Conservation (phyloP, 2,888 invertebrate species). For the Sinopyrophorus schimmeli region DNA sequence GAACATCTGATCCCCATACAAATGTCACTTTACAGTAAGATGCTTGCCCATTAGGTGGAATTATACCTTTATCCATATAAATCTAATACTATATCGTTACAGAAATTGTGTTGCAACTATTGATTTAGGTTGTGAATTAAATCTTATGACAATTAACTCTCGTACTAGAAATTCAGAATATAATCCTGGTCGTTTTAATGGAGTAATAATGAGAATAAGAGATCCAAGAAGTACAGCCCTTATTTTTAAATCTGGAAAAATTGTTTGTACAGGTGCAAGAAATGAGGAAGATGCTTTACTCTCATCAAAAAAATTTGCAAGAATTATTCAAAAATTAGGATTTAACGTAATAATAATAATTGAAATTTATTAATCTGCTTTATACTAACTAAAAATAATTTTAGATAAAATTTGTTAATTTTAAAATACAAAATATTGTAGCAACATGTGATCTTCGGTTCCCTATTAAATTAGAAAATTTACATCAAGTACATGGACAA, state of each 20-base stretch:
- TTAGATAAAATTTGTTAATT: constrained; percentile 76
- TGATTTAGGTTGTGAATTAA: constrained; percentile 71
- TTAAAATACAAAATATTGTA: constrained; percentile 78
- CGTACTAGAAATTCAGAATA: constrained; percentile 83
- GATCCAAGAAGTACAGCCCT: constrained; percentile 76
- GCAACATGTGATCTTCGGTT: constrained; percentile 76
- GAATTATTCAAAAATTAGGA: constrained; percentile 80
- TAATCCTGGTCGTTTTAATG: constrained; percentile 79
- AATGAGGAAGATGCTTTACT: constrained; percentile 77
- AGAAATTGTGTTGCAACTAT: constrained; percentile 85
- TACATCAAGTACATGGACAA: constrained; percentile 74
- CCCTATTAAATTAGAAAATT: constrained; percentile 73
- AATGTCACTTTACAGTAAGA: constrained; percentile 56
- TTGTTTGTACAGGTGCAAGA: constrained; percentile 80
- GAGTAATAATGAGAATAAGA: constrained; percentile 80
- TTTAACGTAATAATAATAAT: constrained; percentile 75
- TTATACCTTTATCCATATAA: too few species aligned
- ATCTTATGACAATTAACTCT: constrained; percentile 74
- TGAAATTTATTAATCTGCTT: too few species aligned
- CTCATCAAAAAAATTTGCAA: constrained; percentile 78
- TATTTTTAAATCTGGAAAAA: constrained; percentile 80
- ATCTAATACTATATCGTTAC: constrained; percentile 44
- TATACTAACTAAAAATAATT: too few species aligned
- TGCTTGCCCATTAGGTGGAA: constrained; percentile 2
- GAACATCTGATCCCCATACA: constrained; percentile 59